Percentiles rank a stretch among this genome's conserved stretches.
phyloP scores from a whole-genome alignment of 2,888 invertebrate genomes.

The Cyrtodaria siliqua region DNA sequence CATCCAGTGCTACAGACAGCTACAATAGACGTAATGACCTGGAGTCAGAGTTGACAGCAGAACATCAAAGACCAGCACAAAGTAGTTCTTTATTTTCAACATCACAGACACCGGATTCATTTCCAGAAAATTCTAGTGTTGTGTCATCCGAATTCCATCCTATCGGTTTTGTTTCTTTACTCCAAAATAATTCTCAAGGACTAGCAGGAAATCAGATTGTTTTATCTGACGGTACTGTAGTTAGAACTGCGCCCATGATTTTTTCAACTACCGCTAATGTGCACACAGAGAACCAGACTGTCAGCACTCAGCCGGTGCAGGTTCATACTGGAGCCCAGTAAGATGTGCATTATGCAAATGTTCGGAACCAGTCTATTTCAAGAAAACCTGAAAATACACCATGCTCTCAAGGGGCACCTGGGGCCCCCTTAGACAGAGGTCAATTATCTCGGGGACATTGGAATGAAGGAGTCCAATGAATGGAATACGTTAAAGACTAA shows the following conservation, averaged over 20 bases:
- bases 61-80: background rate
- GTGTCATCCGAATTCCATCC: background rate
- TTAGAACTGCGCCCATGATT: conserved; percentile 5
- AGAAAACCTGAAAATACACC: background rate
- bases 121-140: background rate
- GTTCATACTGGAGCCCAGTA: background rate
- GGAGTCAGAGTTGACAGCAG: background rate
- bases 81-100: background rate
- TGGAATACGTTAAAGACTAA: too few relatives aligned
- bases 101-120: background rate
- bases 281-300: too few relatives aligned
- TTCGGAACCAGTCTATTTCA: background rate
- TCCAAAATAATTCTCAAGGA: background rate
- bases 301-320: too few relatives aligned
- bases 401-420: background rate
- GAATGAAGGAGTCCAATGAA: background rate
- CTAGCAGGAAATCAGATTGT: background rate
- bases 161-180: background rate
- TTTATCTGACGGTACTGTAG: conserved; percentile 7
- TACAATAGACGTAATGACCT: background rate
- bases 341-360: background rate
- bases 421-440: background rate
- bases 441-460: background rate
- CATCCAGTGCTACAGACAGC: background rate
- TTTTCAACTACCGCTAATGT: too few relatives aligned